Evolutionary conservation across 2,113 vertebrate genomes (phyloP).

Genomic region (Lepus timidus): DNA sequence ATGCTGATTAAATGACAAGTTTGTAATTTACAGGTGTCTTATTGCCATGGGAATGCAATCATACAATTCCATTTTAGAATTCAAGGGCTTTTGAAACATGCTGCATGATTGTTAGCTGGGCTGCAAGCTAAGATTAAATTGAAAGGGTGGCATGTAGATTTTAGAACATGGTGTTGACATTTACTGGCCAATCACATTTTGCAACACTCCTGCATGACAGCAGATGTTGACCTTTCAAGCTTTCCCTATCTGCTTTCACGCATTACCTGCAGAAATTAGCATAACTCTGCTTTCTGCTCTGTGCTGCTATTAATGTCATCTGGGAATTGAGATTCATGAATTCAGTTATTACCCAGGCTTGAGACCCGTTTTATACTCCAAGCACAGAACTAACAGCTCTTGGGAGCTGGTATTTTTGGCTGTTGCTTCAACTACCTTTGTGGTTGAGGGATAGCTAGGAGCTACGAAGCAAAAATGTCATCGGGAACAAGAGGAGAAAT

Average conservation of each 20-base stretch:
- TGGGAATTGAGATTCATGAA: slow-evolving; percentile 91
- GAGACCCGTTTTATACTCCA: slow-evolving; percentile 88
- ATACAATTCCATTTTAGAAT: slow-evolving; percentile 88
- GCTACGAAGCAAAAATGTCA: slow-evolving; percentile 89
- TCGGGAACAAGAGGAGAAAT: slow-evolving; percentile 84
- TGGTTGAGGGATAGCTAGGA: slow-evolving; percentile 91
- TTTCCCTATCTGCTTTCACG: slow-evolving; percentile 87
- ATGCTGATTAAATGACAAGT: slow-evolving; percentile 91
- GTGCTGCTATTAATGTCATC: slow-evolving; percentile 89
- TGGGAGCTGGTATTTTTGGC: slow-evolving; percentile 92
- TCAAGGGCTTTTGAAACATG: slow-evolving; percentile 89
- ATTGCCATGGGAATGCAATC: slow-evolving; percentile 90
- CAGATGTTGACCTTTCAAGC: slow-evolving; percentile 92
- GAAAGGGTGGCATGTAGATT: slow-evolving; percentile 89
- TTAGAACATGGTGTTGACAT: slow-evolving; percentile 91
- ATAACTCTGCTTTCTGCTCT: slow-evolving; percentile 88
- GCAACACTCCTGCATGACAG: slow-evolving; percentile 87
- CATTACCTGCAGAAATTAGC: slow-evolving; percentile 92
- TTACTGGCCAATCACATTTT: slow-evolving; percentile 90
- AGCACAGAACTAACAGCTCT: slow-evolving; percentile 87
- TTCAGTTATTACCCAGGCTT: slow-evolving; percentile 89
- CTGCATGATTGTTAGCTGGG: slow-evolving; percentile 86
- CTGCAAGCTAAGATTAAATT: slow-evolving; percentile 90
- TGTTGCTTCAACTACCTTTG: slow-evolving; percentile 90
- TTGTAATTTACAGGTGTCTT: slow-evolving; percentile 90